Evolutionary conservation across 2,888 invertebrate genomes (phyloP), one percentile per base, ranked within the genome.

Genomic region (Lottia gigantea): DNA sequence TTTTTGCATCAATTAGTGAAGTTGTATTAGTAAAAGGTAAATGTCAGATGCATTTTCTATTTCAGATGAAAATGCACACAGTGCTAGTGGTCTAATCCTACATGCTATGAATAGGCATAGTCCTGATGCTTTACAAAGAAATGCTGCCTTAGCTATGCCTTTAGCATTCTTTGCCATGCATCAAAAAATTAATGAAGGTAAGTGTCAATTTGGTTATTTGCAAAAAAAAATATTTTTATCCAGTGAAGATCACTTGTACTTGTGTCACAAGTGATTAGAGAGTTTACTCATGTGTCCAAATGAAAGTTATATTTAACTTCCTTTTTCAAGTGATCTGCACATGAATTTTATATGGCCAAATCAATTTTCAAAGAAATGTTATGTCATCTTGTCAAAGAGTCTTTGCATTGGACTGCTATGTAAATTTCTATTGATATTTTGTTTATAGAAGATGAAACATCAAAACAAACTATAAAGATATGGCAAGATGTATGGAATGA

Each of bases 401-500:
- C 31, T 31, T 31, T 31, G n/a, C n/a, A n/a, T n/a, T n/a, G n/a
- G n/a, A n/a, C n/a, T n/a, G n/a, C n/a, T n/a, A n/a, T 31, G 6
- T 40, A 8, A 8, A 6, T 11, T 40, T 40, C 1, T 40, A 40
- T 40, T 40, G 8, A 64, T 31, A 46, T 62, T 40, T 64, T 16
- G n/a, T 64, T 70, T 47, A 23, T 66, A 70, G 70, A 67, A 61
- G 70, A 64, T 25, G 75, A 70, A 55, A 78, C 76, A 70, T 69
- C 74, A 19, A 74, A 76, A 61, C 80, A 81, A 19, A 74, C 74
- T 63, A 62, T 80, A 26, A 77, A 80, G n/a, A 72, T 93, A 74
- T 97, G 94, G 93, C 94, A 93, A 75, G 96, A 96, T 85, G 91
- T 96, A 61, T 97, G 96, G 96, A 92, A 92, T 64, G 96, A 96